phyloP scores from a whole-genome alignment of 2,888 invertebrate genomes.

The Acronicta leporina region DNA sequence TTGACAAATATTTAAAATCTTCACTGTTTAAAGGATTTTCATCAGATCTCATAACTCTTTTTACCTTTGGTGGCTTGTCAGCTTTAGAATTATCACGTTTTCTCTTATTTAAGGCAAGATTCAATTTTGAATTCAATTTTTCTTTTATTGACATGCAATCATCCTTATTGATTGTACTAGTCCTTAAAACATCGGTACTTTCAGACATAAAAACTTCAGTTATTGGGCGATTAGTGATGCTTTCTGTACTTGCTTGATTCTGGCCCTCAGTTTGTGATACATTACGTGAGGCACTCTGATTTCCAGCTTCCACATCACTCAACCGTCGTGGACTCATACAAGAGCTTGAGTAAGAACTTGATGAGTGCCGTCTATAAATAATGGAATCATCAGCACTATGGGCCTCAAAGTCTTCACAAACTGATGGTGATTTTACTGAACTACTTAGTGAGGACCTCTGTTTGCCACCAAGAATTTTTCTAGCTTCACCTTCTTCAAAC shows the following conservation, averaged over 20 bases:
- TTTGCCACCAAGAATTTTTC: slow-evolving; percentile 75
- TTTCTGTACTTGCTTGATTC: slow-evolving; percentile 35
- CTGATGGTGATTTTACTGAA: slow-evolving; percentile 87
- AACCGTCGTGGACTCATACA: slow-evolving; percentile 91
- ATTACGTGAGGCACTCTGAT: slow-evolving; percentile 57
- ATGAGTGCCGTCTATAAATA: slow-evolving; percentile 94
- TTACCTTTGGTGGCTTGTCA: slow-evolving; percentile 78
- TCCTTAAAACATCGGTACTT: slow-evolving; percentile 50
- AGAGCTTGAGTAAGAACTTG: slow-evolving; percentile 94
- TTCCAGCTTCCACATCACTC: slow-evolving; percentile 82
- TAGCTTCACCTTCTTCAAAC: slow-evolving; percentile 77
- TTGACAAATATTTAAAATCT: slow-evolving; percentile 70
- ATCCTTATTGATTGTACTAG: slow-evolving; percentile 79
- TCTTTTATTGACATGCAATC: slow-evolving; percentile 83
- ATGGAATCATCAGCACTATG: slow-evolving; percentile 93
- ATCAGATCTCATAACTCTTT: slow-evolving; percentile 66
- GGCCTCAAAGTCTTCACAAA: slow-evolving; percentile 90
- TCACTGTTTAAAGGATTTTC: slow-evolving; percentile 45
- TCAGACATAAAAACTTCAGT: slow-evolving; percentile 66
- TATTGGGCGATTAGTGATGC: slow-evolving; percentile 27
- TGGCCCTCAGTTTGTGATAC: slow-evolving; percentile 57
- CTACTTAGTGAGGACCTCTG: slow-evolving; percentile 77
- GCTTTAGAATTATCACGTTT: slow-evolving; percentile 75
- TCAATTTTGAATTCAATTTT: slow-evolving; percentile 82
- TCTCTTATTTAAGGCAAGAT: slow-evolving; percentile 82